Evolutionary conservation across 1,140 invertebrate genomes (phyloP).

Genomic region (Hylaeus anthracinus): DNA sequence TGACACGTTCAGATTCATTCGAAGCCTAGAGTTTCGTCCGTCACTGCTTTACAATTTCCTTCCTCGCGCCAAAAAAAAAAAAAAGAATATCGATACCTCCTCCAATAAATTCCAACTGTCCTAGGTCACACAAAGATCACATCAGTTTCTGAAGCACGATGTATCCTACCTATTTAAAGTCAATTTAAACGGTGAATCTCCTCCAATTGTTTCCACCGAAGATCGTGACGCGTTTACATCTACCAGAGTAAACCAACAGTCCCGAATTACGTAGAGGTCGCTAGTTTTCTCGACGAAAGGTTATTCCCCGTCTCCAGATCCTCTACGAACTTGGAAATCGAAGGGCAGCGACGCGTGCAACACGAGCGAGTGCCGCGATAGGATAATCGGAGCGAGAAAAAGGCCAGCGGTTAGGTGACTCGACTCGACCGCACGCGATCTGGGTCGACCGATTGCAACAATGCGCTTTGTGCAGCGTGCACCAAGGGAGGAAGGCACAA

Average conservation of each 20-base stretch:
- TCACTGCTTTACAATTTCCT: no score
- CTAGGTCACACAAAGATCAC: not conserved
- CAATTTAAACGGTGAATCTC: no score
- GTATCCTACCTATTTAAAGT: no score
- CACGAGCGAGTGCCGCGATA: not conserved
- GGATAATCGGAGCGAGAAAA: not conserved
- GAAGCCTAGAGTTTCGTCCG: not conserved
- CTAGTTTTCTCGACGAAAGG: no score
- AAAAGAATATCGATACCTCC: no score
- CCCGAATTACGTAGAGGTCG: no score
- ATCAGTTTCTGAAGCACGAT: not conserved
- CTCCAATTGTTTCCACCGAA: no score
- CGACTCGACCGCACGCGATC: conserved; percentile 48
- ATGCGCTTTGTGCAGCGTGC: conserved; percentile 62
- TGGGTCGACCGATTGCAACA: conserved; percentile 66
- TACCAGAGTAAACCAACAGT: no score
- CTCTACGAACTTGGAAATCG: not conserved
- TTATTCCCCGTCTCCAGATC: not conserved
- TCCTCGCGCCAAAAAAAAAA: no score
- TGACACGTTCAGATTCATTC: conserved; percentile 4
- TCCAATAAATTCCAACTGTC: no score
- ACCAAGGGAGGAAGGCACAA: conserved; percentile 5
- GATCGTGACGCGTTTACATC: no score
- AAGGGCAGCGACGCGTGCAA: not conserved
- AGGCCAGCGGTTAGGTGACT: not conserved